Conservation (phyloP, 2,113 vertebrate species). For the Nycticebus coucang region DNA sequence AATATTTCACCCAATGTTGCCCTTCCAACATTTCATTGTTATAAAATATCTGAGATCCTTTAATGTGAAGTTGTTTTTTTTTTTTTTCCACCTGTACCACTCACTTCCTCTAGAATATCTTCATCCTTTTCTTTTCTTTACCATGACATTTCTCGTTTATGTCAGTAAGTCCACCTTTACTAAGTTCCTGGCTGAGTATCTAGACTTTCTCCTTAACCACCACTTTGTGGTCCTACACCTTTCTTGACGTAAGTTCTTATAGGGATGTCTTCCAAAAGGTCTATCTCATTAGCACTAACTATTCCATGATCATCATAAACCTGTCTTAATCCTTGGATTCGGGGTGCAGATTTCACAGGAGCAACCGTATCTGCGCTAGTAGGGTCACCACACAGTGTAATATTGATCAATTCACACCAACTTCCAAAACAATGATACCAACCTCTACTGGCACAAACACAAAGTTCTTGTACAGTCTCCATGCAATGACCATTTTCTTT, state of each 20-base stretch:
- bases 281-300: background rate
- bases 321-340: background rate
- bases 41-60: background rate
- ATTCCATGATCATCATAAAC: background rate
- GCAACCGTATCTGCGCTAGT: no score
- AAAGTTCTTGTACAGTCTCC: background rate
- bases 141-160: background rate
- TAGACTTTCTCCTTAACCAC: background rate
- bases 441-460: background rate
- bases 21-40: background rate
- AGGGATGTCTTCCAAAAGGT: background rate
- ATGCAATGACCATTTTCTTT: background rate
- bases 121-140: background rate
- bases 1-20: background rate
- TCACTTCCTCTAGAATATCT: background rate
- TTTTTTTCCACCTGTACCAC: background rate
- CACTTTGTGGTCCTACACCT: background rate
- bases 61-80: background rate
- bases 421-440: background rate
- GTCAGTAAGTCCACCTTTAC: background rate
- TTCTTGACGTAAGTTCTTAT: background rate
- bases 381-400: background rate
- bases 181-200: background rate
- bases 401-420: background rate
- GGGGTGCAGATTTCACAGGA: background rate